A percentile compares a stretch with the other conserved stretches of the same genome.
phyloP scores from a whole-genome alignment of 2,113 vertebrate genomes.

The Rana temporaria region DNA sequence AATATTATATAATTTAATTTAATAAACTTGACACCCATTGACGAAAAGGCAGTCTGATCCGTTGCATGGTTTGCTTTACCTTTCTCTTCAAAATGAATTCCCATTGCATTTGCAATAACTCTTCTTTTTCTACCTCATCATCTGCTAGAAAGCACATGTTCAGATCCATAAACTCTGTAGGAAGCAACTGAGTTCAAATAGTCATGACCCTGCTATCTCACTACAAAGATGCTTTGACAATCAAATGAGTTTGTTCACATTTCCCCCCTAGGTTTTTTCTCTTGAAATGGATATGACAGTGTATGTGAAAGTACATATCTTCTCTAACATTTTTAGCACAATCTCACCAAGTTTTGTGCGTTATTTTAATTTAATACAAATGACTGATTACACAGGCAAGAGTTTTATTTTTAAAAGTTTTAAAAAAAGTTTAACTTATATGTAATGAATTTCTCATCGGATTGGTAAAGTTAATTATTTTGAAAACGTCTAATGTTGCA shows the following conservation, averaged over 20 bases:
- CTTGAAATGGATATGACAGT: conserved; percentile 40
- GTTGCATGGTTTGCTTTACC: conserved; percentile 77
- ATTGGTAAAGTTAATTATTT: conserved; percentile 48
- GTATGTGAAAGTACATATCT: conserved; percentile 22
- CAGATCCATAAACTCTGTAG: conserved; percentile 64
- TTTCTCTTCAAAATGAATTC: conserved; percentile 50
- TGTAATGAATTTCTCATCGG: conserved; percentile 39
- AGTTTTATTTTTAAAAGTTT: conserved; percentile 51
- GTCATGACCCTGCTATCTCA: conserved; percentile 67
- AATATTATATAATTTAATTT: conserved; percentile 37
- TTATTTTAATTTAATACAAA: conserved; percentile 31
- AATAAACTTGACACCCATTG: conserved; percentile 7
- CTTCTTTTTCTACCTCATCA: conserved; percentile 91
- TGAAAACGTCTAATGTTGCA: conserved; percentile 71
- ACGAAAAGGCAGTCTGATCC: conserved; percentile 50
- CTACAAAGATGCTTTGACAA: conserved; percentile 88
- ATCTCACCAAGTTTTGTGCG: conserved; percentile 54
- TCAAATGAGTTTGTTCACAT: conserved; percentile 71
- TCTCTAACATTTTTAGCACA: conserved; percentile 46
- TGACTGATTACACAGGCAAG: conserved; percentile 4
- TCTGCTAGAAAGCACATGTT: conserved; percentile 70
- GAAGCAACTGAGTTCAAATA: conserved; percentile 56
- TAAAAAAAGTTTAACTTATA: conserved; percentile 50
- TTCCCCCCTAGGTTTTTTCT: conserved; percentile 60
- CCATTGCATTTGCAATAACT: conserved; percentile 78